A percentile compares a stretch with the other conserved stretches of the same genome.
phyloP scores from a whole-genome alignment of 2,888 invertebrate genomes.

The Didymodactylos carnosus region DNA sequence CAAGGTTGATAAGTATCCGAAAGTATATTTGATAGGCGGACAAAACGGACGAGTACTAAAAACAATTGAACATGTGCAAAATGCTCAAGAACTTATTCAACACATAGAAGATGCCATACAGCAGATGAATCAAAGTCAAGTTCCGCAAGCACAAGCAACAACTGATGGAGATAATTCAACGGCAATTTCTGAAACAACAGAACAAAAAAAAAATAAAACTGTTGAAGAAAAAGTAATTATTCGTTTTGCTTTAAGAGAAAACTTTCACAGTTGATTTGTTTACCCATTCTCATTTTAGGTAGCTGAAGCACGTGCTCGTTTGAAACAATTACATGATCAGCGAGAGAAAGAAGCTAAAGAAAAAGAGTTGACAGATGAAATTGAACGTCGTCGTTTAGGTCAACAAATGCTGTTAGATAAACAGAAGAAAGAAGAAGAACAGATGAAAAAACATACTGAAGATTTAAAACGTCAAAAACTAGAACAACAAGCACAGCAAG shows the following conservation, averaged over 20 bases:
- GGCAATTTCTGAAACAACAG: no score
- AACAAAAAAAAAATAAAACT: no score
- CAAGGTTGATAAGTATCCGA: not conserved
- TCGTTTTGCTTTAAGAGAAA: no score
- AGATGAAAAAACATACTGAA: constrained; percentile 50
- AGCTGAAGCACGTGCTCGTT: constrained; percentile 3
- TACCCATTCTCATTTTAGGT: not conserved
- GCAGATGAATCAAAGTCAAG: not conserved
- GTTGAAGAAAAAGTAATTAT: not conserved
- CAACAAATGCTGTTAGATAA: constrained; percentile 42
- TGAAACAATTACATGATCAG: constrained; percentile 12
- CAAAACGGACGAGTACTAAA: not conserved
- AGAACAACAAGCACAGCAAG: constrained; percentile 52
- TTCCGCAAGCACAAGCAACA: not conserved
- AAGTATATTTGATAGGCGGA: not conserved
- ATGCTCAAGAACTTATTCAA: not conserved
- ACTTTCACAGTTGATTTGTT: not conserved
- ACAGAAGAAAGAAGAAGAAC: constrained; percentile 53
- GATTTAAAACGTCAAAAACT: constrained; percentile 55
- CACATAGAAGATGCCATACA: not conserved
- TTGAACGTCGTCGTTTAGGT: constrained; percentile 5
- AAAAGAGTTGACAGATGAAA: constrained; percentile 13
- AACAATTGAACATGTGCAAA: not conserved
- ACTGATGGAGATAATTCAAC: no score
- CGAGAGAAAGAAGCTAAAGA: constrained; percentile 14